Base-by-base conservation (phyloP, 2,113 vertebrate genomes). In the Reinhardtius hippoglossoides region DNA sequence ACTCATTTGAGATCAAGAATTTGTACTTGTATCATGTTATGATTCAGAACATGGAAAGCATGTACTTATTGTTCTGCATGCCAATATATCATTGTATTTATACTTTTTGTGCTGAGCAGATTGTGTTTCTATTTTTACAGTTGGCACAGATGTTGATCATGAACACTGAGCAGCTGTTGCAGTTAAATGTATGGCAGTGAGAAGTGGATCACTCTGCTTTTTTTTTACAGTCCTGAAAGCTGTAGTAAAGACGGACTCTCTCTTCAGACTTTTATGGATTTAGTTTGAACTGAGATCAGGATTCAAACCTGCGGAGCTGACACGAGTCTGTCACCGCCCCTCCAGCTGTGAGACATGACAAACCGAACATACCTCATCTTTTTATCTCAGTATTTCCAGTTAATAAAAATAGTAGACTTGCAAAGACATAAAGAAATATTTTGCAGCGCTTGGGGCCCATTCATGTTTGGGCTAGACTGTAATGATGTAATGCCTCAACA, bases 281-380 rank as follows among this genome's bases (percentile, higher is more conserved):
- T 13, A 21, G 16, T 44, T 44, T 44, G 5, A 50, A 50, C 14
- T 92, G 92, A 95, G n/a, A 23, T 95, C 95, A 95, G 94, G 95
- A 90, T 84, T 26, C 95, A 94, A 83, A 18, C 46, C 15, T 50
- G 46, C 14, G 16, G 46, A 18, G 14, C 13, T 18, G 55, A 94
- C 95, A 95, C 95, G 94, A 95, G 95, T 95, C 96, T 48, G 46
- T 35, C 16, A 2, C 14, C 4, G 13, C 46, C 14, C 46, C 46
- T 5, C 13, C 42, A 44, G 42, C 42, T 14, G 13, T 14, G 5
- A 16, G 46, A 35, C 31, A 9, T 35, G 31, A 50, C 48, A 95
- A 95, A 91, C 89, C 91, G 66, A 70, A 96, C 97, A 96, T 95
- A 98, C 97, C 96, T 97, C 97, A 97, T 95, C 94, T 97, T 97